Evolutionary conservation across 2,888 invertebrate species (phyloP).

Genomic region (Hecatera dysodea): DNA sequence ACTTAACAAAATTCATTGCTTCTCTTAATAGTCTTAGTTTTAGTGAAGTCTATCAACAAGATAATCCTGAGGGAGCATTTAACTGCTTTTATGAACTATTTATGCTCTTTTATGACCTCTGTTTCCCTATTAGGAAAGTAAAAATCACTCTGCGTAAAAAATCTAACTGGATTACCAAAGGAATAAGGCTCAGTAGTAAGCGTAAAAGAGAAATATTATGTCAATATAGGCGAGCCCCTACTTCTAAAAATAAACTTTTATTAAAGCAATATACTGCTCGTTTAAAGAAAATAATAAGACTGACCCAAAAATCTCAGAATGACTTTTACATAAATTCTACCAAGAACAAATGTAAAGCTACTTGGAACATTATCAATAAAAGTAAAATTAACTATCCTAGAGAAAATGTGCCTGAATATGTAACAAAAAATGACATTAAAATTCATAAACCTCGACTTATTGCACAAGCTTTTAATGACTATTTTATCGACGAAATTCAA

Average conservation of each 20-base stretch:
- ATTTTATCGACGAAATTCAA: too few species aligned
- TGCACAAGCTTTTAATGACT: too few species aligned
- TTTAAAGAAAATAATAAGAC: not conserved
- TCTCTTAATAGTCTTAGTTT: too few species aligned
- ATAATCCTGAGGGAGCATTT: too few species aligned
- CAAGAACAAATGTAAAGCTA: not conserved
- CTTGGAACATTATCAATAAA: not conserved
- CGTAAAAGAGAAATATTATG: not conserved
- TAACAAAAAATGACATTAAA: not conserved
- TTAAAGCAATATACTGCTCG: not conserved
- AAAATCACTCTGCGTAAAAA: too few species aligned
- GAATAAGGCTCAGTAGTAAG: conserved; percentile 4
- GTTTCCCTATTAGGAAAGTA: too few species aligned
- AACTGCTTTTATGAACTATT: too few species aligned
- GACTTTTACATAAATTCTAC: not conserved
- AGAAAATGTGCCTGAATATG: conserved; percentile 1
- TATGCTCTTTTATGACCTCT: too few species aligned
- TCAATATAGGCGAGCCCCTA: not conserved
- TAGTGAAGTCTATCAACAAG: too few species aligned
- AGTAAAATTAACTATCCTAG: not conserved
- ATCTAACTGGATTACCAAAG: too few species aligned
- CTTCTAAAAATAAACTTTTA: not conserved
- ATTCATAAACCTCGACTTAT: not conserved
- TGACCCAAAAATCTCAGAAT: not conserved
- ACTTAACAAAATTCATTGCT: too few species aligned